These are phyloP conservation scores for Drosophila pandora DNA, from an alignment of 1,140 invertebrate genomes.

Conservation along the genomic window DNA sequence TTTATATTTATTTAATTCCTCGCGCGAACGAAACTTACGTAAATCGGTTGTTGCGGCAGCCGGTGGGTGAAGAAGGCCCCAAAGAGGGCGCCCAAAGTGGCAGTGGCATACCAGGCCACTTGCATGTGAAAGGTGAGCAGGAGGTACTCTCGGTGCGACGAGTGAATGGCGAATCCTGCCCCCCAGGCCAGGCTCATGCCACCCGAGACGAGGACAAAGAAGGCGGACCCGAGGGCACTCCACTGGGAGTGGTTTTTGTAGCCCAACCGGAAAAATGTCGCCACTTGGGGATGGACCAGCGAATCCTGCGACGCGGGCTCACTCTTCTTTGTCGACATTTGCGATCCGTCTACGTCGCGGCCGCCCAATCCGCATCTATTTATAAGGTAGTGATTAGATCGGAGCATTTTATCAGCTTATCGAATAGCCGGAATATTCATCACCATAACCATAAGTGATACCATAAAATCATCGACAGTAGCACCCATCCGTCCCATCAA, in stretches of 20 bases:
- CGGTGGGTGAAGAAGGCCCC: slow-evolving; percentile 53
- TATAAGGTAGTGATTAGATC: slow-evolving; percentile 15
- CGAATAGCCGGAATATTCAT: slow-evolving; percentile 12
- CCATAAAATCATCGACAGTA: slow-evolving; percentile 47
- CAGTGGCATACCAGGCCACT: slow-evolving; percentile 62
- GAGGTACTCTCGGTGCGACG: slow-evolving; percentile 35
- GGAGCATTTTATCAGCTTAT: slow-evolving; percentile 42
- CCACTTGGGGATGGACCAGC: slow-evolving; percentile 13
- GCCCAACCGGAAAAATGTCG: slow-evolving; percentile 39
- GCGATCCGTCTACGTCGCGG: slow-evolving; percentile 30
- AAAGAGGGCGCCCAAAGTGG: slow-evolving; percentile 59
- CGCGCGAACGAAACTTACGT: slow-evolving; percentile 43
- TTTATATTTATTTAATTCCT: background rate
- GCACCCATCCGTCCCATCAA: slow-evolving; percentile 31
- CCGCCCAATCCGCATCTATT: slow-evolving; percentile 30
- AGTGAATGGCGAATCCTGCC: slow-evolving; percentile 56
- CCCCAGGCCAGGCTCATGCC: slow-evolving; percentile 79
- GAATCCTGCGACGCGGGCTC: slow-evolving; percentile 36
- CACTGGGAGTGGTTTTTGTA: slow-evolving; percentile 68
- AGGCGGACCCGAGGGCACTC: slow-evolving; percentile 59
- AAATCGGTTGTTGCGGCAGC: slow-evolving; percentile 55
- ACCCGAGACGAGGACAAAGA: slow-evolving; percentile 68
- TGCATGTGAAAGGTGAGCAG: slow-evolving; percentile 52
- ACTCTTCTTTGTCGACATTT: slow-evolving; percentile 56
- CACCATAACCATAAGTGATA: slow-evolving; percentile 9